Base-by-base conservation (phyloP, 2,888 invertebrate species). In the Enchytraeus crypticus region DNA sequence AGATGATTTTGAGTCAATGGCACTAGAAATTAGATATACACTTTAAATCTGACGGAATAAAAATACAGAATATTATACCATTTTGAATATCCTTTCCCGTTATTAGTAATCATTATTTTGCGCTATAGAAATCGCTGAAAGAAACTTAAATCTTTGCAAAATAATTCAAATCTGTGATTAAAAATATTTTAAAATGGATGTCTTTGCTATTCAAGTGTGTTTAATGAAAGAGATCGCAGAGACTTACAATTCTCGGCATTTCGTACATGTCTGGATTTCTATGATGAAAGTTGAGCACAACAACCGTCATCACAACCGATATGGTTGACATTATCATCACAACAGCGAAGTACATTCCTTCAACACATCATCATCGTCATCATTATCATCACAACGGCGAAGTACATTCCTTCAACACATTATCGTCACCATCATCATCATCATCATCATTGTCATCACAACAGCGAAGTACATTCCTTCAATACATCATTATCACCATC, bases 241-340 rank as follows among this genome's bases (percentile, higher is more conserved):
- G n/a, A n/a, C 49, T 47, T 11, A 47, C 49, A 47, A 47, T 18
- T 11, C 14, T 11, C 18, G 70, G 67, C 68, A 70, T 67, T 49
- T 66, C 90, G 82, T 92, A 92, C 74, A 92, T 92, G 82, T 92
- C 92, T 74, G 92, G 85, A 81, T 90, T 91, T 79, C 92, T 86
- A 83, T 93, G 92, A 83, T 93, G 93, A 83, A 92, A 93, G 84
- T 93, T 93, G 77, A 93, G 86, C 80, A 93, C 92, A 78, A 93
- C 87, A 79, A 93, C 92, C 71, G 92, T 93, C 80, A 92, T 90
- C 77, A 93, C 92, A 80, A 93, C 92, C 73, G 92, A 92, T 74
- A 92, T 91, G 76, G 92, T 92, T 82, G 92, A 92, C 92, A 93
- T 92, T 83, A 93, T 92, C 93, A 93, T 93, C 83, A 93, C 93